Evolutionary conservation across 2,797 vertebrate species (phyloP).

Genomic region (Molossus molossus): DNA sequence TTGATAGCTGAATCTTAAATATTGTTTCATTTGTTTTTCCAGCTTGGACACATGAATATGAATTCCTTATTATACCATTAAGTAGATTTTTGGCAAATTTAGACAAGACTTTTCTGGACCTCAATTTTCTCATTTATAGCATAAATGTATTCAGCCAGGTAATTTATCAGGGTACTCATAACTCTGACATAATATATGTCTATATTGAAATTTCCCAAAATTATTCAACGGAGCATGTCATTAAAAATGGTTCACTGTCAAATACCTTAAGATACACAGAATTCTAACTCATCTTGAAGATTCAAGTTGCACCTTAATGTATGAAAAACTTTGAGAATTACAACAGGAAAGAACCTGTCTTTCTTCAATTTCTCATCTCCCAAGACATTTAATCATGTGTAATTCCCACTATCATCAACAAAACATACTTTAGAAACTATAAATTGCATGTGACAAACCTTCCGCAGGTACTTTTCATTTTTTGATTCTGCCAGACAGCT

Average conservation of each 20-base stretch:
- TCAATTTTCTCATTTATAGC: not conserved
- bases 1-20: not conserved
- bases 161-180: not conserved
- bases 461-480: not conserved
- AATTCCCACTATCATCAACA: constrained; percentile 48
- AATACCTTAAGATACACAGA: constrained; percentile 1
- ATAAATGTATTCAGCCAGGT: not conserved
- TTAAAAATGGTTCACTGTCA: constrained; percentile 10
- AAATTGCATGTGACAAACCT: constrained; percentile 6
- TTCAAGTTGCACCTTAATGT: not conserved
- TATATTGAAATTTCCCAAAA: constrained; percentile 18
- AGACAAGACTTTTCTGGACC: not conserved
- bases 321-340: constrained; percentile 14
- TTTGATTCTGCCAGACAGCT: not conserved
- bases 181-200: not conserved
- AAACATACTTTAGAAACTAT: constrained; percentile 6
- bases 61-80: not conserved
- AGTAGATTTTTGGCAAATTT: constrained; percentile 1
- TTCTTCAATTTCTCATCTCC: not conserved
- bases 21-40: not conserved
- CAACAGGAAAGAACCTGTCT: not conserved
- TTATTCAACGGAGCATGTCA: not conserved
- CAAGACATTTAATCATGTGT: not conserved
- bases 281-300: not conserved
- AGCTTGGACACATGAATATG: not conserved